A percentile compares a stretch with the other conserved stretches of the same genome.
These are phyloP conservation scores for Psittacula echo DNA, from an alignment of 2,797 vertebrate species.

Conservation along the genomic window DNA sequence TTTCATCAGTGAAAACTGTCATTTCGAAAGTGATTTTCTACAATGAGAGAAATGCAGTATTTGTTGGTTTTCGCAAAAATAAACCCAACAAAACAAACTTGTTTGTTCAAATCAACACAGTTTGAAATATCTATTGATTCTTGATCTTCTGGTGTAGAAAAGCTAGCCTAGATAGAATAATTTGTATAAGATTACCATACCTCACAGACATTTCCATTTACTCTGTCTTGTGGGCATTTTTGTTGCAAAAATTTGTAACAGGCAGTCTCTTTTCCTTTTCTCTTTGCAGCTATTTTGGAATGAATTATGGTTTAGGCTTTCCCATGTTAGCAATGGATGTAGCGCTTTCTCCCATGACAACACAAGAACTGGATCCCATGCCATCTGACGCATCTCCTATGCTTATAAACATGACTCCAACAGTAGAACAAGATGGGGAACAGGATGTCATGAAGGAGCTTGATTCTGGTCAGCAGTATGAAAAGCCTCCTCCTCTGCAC, in stretches of 20 bases:
- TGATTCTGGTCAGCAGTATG: conserved; percentile 82
- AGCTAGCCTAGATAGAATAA: not conserved
- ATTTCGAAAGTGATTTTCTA: not conserved
- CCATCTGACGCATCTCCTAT: conserved; percentile 87
- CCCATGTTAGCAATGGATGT: conserved; percentile 85
- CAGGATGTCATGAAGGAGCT: conserved; percentile 70
- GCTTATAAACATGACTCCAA: conserved; percentile 89
- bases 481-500: conserved; percentile 93
- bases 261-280: conserved; percentile 12
- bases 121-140: not conserved
- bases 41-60: not conserved
- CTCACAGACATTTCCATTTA: not conserved
- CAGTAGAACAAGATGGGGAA: conserved; percentile 73
- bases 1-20: not conserved
- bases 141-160: not conserved
- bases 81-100: not conserved
- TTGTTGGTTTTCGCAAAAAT: not conserved
- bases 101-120: not conserved
- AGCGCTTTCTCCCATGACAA: conserved; percentile 83
- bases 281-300: conserved; percentile 79
- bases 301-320: conserved; percentile 67
- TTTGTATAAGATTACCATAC: not conserved
- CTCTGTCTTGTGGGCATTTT: not conserved
- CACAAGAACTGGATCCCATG: conserved; percentile 76
- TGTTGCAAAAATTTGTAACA: not conserved